Evolutionary conservation across 2,888 invertebrate genomes (phyloP), one percentile per base, ranked within the genome.

Genomic region (Podotricha telesiphe): DNA sequence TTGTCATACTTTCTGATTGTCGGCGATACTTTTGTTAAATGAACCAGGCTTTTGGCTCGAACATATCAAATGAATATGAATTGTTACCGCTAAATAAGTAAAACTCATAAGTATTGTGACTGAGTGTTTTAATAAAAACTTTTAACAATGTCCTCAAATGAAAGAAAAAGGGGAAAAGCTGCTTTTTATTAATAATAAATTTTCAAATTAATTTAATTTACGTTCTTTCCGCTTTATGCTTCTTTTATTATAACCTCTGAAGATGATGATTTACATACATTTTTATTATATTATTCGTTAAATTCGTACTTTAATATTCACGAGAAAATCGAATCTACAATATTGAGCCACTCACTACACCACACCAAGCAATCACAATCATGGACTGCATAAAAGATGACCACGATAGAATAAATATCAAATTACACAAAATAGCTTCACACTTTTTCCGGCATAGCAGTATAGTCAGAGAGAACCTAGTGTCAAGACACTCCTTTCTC

Each of bases 21-120:
- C 50, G 45, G 59, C 58, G 42, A 45, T 34, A 34, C 28, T 17
- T 61, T 69, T 69, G 65, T 69, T 37, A 53, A 8, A 17, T 42
- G 34, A 51, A 51, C 45, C 37, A 45, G 34, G 34, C 11, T 40
- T 65, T 53, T n/a, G n/a, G 28, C 37, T 22, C n/a, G 47, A 37
- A 22, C 20, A 19, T 61, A 22, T 53, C 50, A 53, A 65, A 53
- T 40, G 65, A 45, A 50, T 68, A 42, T 19, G 42, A 45, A 69
- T 65, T 34, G 42, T 53, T 47, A 40, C 42, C 40, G 51, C 2
- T 5, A 13, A 17, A 13, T 11, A 7, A 20, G 34, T 37, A 53
- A 66, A 42, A 37, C 47, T 59, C n/a, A 4, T 42, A 56, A 50
- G 20, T 37, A 37, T 62, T 62, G 28, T 19, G 19, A 1, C 1